These are phyloP conservation scores for Trissolcus basalis DNA, from an alignment of 1,140 invertebrate genomes.

Conservation along the genomic window DNA sequence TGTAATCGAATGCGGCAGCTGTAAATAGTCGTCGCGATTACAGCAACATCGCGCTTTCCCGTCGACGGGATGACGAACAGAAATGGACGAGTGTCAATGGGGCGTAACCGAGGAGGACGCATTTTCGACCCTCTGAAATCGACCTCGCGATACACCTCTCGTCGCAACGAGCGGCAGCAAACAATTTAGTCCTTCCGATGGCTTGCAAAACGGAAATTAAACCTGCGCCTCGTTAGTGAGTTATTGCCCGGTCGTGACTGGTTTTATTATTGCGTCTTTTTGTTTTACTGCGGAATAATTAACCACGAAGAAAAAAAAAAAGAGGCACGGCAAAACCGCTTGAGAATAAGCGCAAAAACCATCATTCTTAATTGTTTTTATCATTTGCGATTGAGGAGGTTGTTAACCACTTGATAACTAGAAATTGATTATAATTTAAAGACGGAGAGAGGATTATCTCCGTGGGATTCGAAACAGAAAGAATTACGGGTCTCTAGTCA, in stretches of 20 bases:
- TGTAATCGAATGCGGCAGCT: slow-evolving; percentile 31
- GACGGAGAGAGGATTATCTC: too few species aligned
- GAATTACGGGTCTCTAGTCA: too few species aligned
- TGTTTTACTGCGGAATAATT: slow-evolving; percentile 35
- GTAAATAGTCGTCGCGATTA: slow-evolving; percentile 21
- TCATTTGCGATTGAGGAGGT: slow-evolving; percentile 5
- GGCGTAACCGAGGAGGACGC: slow-evolving; percentile 8
- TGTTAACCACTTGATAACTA: neutral
- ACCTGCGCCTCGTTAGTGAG: slow-evolving; percentile 42
- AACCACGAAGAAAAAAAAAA: slow-evolving; percentile 12
- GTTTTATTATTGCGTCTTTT: slow-evolving; percentile 39
- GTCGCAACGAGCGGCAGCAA: slow-evolving; percentile 7
- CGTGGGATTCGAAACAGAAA: too few species aligned
- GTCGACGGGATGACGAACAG: slow-evolving; percentile 5
- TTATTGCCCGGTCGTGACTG: slow-evolving; percentile 51
- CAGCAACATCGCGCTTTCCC: slow-evolving; percentile 1
- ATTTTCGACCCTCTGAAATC: slow-evolving; percentile 8
- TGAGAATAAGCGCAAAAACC: neutral
- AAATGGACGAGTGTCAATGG: slow-evolving; percentile 22
- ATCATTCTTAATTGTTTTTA: slow-evolving; percentile 7
- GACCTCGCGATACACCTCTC: slow-evolving; percentile 14
- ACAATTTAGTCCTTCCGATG: slow-evolving; percentile 23
- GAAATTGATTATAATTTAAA: neutral
- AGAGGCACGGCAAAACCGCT: slow-evolving; percentile 5
- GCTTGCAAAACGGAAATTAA: slow-evolving; percentile 41